Conservation (phyloP, 2,888 invertebrate genomes). For the Didymodactylos carnosus region DNA sequence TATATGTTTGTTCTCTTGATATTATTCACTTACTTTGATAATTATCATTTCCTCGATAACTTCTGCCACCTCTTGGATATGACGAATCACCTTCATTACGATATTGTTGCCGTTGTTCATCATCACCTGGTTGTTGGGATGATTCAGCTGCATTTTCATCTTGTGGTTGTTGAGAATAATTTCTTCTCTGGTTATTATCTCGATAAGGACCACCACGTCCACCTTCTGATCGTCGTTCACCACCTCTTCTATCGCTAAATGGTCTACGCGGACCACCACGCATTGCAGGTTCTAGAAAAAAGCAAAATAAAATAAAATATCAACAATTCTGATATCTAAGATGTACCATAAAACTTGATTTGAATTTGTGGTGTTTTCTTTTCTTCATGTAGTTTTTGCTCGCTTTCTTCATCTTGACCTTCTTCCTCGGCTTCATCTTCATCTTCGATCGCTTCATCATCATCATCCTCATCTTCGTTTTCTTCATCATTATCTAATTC, state of each 20-base stretch:
- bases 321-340: not conserved
- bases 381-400: not conserved
- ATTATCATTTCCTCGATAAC: too few species aligned
- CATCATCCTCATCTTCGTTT: conserved; percentile 7
- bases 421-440: conserved; percentile 7
- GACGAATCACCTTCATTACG: not conserved
- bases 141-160: too few species aligned
- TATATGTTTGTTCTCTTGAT: too few species aligned
- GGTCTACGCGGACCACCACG: not conserved
- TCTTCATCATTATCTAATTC: conserved; percentile 2
- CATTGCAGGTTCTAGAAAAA: too few species aligned
- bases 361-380: not conserved
- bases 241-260: not conserved
- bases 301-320: too few species aligned
- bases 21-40: too few species aligned
- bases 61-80: not conserved
- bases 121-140: not conserved
- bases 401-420: not conserved
- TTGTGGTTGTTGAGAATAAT: not conserved
- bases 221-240: not conserved
- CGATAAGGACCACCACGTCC: not conserved
- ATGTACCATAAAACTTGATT: too few species aligned
- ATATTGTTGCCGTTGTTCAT: not conserved
- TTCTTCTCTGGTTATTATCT: conserved; percentile 1
- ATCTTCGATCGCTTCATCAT: not conserved